A percentile compares a stretch with the other conserved stretches of the same genome.
Conservation (phyloP, 2,113 vertebrate genomes). For the Phocoena sinus region DNA sequence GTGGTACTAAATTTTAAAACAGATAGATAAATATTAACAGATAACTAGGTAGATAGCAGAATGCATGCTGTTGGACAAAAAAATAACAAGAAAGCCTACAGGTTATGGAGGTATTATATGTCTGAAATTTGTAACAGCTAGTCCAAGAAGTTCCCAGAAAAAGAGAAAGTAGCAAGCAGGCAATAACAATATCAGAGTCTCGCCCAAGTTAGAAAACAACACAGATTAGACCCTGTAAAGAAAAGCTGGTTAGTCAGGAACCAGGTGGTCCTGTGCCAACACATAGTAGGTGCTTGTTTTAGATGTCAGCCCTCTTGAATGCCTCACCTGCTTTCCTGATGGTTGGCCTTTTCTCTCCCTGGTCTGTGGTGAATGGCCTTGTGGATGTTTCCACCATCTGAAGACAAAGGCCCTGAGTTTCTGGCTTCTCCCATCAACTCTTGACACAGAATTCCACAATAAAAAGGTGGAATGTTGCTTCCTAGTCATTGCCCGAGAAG, state of each 20-base stretch:
- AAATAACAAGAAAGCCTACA: not conserved
- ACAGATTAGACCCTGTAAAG: not conserved
- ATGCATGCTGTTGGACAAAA: not conserved
- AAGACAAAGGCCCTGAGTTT: not conserved
- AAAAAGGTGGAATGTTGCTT: not conserved
- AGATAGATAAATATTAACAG: not conserved
- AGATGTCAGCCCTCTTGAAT: not conserved
- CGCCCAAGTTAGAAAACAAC: not conserved
- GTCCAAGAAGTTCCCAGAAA: not conserved
- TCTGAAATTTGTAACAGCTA: not conserved
- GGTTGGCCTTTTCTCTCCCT: not conserved
- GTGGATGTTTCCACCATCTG: not conserved
- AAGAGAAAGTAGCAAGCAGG: not conserved
- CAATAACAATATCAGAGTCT: not conserved
- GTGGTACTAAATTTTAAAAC: not conserved
- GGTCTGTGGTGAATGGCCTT: not conserved
- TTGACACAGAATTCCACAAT: not conserved
- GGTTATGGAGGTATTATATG: not conserved
- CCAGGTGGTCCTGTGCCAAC: not conserved
- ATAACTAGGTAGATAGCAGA: not conserved
- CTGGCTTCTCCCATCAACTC: not conserved
- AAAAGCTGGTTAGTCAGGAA: not conserved
- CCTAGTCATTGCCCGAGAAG: not conserved
- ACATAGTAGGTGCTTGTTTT: no score
- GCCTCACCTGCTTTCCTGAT: not conserved